Evolutionary conservation across 1,140 invertebrate genomes (phyloP), one percentile per base, ranked within the genome.

Genomic region (Archivesica marissinica): DNA sequence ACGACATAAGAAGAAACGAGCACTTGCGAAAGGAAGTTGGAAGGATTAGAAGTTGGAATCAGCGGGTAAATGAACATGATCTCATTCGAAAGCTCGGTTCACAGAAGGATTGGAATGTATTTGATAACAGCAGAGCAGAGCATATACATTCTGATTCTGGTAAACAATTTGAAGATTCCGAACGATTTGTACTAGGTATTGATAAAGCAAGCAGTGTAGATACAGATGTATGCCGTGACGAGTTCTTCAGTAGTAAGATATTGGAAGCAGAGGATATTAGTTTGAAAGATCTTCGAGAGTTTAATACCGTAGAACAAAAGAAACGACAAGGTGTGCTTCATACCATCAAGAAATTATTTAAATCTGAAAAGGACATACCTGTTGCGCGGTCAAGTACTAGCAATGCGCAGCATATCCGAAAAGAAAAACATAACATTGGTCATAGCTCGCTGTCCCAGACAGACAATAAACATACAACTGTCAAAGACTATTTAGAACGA

Each of bases 31-130:
- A 30, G 47, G 6, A 20, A 2, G 54, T 39, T 20, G 23, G 15
- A 4, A 76, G 20, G 41, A 59, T 76, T 2, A 25, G 30, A 76
- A 52, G 2, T 9, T 76, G 74, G 74, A 76, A 76, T n/a, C 38
- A 50, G 35, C 74, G 74, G 56, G n/a, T 76, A 17, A 33, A 76
- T 59, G 74, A 76, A 59, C 38, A 38, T 39, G 33, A 59, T 1
- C 28, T 76, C 0, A 3, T 76, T n/a, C 13, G 23, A 30, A 76
- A 76, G 41, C 47, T 76, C 13, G 74, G 74, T 38, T 35, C 30
- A 30, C 74, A 50, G 25, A 23, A 1, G 9, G 7, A 17, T 1
- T 76, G 74, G 74, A 52, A 59, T 59, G 59, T 76, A 3, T 76
- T 76, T 28, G 15, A 38, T 28, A 35, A 59, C 52, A 15, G 15